phyloP scores from a whole-genome alignment of 2,888 invertebrate genomes.

The Lepas anatifera region DNA sequence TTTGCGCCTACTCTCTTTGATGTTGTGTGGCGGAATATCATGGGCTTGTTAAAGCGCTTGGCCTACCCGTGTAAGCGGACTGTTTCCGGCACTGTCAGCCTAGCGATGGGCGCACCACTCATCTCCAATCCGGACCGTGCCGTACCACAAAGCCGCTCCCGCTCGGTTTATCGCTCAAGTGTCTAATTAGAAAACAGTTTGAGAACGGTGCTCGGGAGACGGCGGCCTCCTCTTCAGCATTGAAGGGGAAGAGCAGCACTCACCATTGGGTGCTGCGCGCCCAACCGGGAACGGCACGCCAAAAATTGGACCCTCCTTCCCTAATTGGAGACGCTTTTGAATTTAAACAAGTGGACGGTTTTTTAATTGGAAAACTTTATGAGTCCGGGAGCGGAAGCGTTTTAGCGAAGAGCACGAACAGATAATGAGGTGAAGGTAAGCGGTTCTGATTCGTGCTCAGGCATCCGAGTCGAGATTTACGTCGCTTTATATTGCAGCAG shows the following conservation, averaged over 20 bases:
- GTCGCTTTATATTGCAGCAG: background rate
- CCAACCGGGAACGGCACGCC: background rate
- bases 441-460: background rate
- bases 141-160: background rate
- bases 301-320: background rate
- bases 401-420: background rate
- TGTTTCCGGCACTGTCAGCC: no score
- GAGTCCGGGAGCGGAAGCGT: background rate
- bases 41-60: no score
- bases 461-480: no score
- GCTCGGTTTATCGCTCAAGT: background rate
- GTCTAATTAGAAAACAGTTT: slow-evolving; percentile 11
- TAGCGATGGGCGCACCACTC: no score
- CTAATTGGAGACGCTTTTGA: slow-evolving; percentile 11
- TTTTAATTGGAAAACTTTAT: slow-evolving; percentile 12
- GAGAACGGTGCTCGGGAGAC: background rate
- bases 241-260: background rate
- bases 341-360: slow-evolving; percentile 11
- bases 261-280: background rate
- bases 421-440: slow-evolving; percentile 6
- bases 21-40: no score
- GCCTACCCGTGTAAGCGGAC: no score
- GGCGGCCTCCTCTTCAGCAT: background rate
- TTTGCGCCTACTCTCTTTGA: no score
- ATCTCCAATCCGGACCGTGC: background rate